Evolutionary conservation across 2,113 vertebrate genomes (phyloP).

Genomic region (Mesoclemmys tuberculata): DNA sequence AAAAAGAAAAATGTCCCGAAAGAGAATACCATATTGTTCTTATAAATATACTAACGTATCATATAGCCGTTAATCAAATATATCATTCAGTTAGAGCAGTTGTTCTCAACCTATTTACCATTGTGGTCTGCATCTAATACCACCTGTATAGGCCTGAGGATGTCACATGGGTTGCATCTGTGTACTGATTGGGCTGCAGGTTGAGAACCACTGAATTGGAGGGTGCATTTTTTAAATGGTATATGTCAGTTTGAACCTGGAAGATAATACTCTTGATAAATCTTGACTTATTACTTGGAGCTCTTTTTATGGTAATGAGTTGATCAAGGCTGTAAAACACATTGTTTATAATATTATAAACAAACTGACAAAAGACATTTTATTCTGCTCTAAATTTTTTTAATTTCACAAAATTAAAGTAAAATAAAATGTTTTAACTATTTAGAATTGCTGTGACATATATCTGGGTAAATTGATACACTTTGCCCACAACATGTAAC

Average conservation of each 20-base stretch:
- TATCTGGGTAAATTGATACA: not conserved
- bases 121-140: too few relatives aligned
- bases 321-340: accelerated
- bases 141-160: too few relatives aligned
- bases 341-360: accelerated
- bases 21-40: accelerated
- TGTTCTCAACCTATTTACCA: too few relatives aligned
- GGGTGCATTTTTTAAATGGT: not conserved
- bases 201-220: too few relatives aligned
- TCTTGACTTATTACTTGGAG: not conserved
- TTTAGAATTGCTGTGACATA: not conserved
- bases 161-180: too few relatives aligned
- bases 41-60: accelerated
- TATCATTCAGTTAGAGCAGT: not conserved
- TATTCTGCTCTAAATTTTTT: not conserved
- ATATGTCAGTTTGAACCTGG: not conserved
- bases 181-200: not conserved
- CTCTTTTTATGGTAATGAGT: not conserved
- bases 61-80: not conserved
- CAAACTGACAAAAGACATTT: not conserved
- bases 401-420: not conserved
- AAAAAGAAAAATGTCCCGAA: not conserved
- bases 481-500: not conserved
- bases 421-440: not conserved
- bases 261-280: not conserved